These are phyloP conservation scores for Cheilinus undulatus DNA, from an alignment of 2,113 vertebrate genomes.

Conservation along the genomic window DNA sequence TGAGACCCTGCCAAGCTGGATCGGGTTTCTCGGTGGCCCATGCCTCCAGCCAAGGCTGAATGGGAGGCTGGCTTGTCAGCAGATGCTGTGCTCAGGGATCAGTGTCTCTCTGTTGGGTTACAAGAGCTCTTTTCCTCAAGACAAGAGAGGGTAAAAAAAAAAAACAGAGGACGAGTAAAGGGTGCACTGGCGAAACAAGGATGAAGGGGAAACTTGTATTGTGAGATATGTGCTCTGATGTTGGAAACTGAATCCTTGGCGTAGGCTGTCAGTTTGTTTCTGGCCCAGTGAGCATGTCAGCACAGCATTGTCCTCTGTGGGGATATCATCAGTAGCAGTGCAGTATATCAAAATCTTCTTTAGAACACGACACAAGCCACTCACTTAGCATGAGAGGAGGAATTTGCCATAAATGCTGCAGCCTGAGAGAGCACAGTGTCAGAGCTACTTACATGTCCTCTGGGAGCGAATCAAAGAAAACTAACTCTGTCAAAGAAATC, in stretches of 20 bases:
- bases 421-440: constrained; percentile 4
- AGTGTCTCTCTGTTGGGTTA: constrained; percentile 79
- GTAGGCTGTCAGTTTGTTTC: constrained; percentile 77
- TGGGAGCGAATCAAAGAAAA: constrained; percentile 38
- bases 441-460: constrained; percentile 11
- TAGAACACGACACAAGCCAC: constrained; percentile 56
- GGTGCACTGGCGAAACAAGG: constrained; percentile 69
- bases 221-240: constrained; percentile 77
- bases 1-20: constrained; percentile 83
- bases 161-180: constrained; percentile 67
- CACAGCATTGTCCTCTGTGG: constrained; percentile 66
- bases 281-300: constrained; percentile 77
- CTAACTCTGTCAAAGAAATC: constrained; percentile 28
- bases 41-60: constrained; percentile 81
- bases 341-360: constrained; percentile 68
- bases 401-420: constrained; percentile 27
- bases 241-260: constrained; percentile 78
- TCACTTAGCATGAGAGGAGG: constrained; percentile 39
- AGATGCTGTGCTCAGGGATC: constrained; percentile 87
- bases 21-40: constrained; percentile 82
- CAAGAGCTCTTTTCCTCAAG: constrained; percentile 79
- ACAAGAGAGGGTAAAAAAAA: constrained; percentile 57
- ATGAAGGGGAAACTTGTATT: constrained; percentile 73
- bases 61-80: constrained; percentile 86
- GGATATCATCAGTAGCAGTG: constrained; percentile 66